phyloP scores from a whole-genome alignment of 2,888 invertebrate species.

The Watsonalla binaria region DNA sequence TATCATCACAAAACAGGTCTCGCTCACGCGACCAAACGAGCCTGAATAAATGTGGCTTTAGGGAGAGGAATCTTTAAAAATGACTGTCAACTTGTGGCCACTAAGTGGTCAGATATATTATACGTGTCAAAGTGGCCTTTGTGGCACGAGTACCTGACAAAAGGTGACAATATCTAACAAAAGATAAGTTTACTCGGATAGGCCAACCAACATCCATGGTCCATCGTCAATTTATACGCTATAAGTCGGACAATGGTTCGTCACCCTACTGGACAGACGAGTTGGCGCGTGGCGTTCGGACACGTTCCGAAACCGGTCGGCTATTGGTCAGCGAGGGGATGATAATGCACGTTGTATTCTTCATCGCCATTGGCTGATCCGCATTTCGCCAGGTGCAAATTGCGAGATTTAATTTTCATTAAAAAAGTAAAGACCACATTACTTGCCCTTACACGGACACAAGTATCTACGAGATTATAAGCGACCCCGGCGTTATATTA shows the following conservation, averaged over 20 bases:
- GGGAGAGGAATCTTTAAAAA: conserved; percentile 65
- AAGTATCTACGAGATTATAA: neutral
- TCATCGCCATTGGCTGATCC: conserved; percentile 40
- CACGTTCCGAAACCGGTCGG: conserved; percentile 54
- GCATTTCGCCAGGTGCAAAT: conserved; percentile 55
- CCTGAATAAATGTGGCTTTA: conserved; percentile 47
- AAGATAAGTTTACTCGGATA: conserved; percentile 55
- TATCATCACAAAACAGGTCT: conserved; percentile 52
- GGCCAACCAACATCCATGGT: conserved; percentile 65
- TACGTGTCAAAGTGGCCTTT: conserved; percentile 64
- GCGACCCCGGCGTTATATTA: too few species aligned
- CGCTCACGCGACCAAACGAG: conserved; percentile 54
- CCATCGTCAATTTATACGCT: conserved; percentile 60
- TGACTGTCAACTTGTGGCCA: conserved; percentile 51
- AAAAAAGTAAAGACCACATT: neutral
- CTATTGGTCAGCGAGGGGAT: conserved; percentile 61
- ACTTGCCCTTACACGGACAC: too few species aligned
- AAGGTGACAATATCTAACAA: conserved; percentile 33
- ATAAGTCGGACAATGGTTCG: conserved; percentile 35
- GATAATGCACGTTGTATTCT: conserved; percentile 14
- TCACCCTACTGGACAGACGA: conserved; percentile 30
- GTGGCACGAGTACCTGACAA: conserved; percentile 57
- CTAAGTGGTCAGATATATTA: conserved; percentile 65
- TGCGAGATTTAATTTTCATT: conserved; percentile 12
- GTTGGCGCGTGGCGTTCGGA: conserved; percentile 50